Evolutionary conservation across 2,888 invertebrate genomes (phyloP), one percentile per base, ranked within the genome.

Genomic region (Drosophila recens): DNA sequence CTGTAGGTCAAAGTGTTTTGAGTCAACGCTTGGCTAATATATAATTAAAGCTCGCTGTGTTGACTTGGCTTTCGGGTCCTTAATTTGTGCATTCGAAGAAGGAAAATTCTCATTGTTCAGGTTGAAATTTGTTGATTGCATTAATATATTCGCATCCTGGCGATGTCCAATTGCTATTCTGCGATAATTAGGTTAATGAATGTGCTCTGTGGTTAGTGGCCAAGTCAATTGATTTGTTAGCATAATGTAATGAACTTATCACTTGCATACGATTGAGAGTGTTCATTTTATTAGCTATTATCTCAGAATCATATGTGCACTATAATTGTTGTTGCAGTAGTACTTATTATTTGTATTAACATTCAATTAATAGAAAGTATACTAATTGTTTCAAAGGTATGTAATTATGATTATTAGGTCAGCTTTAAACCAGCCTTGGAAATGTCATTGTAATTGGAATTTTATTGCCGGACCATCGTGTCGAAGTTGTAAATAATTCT

Each of bases 21-120:
- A 75, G 56, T 69, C 64, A 75, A 74, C 64, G 36, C 78, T 80
- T 74, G 75, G 67, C 75, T 73, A 75, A 87, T 83, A 70, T 72
- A 83, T 83, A 87, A 87, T 83, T 83, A 75, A 87, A 70, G 83
- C 59, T 67, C 72, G 75, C 72, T 69, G 62, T 53, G 53, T 70
- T 45, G 59, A 8, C 48, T 57, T 34, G 15, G 38, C 61, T 52
- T 30, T 51, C 34, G 13, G 23, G 13, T 27, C 34, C 48, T 40
- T 38, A 34, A 48, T 30, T 48, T 57, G 34, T 65, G 56, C 61
- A 54, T 42, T 65, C 27, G 38, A 49, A 62, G 45, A 62, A 63
- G 61, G 64, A 53, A 46, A 66, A 30, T 62, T 34, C 61, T 33
- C 57, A 40, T 51, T 76, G 59, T 67, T 63, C 17, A 52, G 20